Evolutionary conservation across 2,797 vertebrate genomes (phyloP).

Genomic region (Phylloscopus collybita): DNA sequence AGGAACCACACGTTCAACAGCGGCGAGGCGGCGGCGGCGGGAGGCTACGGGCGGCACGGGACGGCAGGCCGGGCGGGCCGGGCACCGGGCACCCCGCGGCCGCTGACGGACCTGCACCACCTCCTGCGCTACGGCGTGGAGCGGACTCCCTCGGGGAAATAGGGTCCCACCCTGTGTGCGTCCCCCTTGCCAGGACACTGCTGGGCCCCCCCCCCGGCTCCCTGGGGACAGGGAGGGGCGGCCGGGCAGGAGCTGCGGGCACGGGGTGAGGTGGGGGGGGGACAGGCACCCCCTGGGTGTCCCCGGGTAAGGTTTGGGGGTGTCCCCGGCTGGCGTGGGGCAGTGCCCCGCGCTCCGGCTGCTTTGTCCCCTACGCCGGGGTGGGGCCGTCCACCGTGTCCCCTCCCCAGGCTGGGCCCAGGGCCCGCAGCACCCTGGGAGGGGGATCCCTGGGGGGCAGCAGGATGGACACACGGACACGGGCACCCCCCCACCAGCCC

Average conservation of each 20-base stretch:
- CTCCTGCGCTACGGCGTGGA: conserved; percentile 85
- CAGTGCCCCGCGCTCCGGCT: not conserved
- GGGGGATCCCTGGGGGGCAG: conserved; percentile 32
- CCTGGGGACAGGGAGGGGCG: not conserved
- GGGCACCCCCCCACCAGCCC: not conserved
- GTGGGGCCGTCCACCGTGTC: not conserved
- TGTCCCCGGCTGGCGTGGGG: not conserved
- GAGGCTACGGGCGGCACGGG: conserved; percentile 38
- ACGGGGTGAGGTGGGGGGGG: not conserved
- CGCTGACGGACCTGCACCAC: conserved; percentile 87
- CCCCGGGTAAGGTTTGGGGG: not conserved
- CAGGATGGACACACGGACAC: not conserved
- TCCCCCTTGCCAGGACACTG: not conserved
- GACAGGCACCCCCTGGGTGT: not conserved
- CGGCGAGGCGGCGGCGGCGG: conserved; percentile 42
- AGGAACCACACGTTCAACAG: conserved; percentile 81
- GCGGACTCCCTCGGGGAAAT: conserved; percentile 82
- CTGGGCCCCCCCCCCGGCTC: not conserved
- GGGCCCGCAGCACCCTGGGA: not conserved
- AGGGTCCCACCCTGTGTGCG: not conserved
- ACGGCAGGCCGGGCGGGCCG: not conserved
- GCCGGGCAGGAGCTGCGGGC: not conserved
- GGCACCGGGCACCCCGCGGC: conserved; percentile 71
- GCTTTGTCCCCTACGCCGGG: not conserved
- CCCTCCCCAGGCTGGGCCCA: conserved; percentile 26